Evolutionary conservation across 2,113 vertebrate species (phyloP).

Genomic region (Tenebrosternarchus preto): DNA sequence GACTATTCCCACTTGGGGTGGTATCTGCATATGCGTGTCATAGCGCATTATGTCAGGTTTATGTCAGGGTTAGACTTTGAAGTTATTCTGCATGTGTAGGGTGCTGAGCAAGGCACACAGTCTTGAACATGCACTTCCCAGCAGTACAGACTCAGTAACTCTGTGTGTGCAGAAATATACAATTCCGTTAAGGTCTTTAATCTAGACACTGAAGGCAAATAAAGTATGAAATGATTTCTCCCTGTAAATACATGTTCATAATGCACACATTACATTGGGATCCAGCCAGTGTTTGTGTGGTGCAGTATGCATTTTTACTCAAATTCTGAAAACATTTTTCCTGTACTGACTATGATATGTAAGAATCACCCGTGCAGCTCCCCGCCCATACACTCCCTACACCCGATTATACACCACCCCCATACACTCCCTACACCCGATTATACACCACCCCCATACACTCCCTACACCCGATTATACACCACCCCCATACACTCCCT

Average conservation of each 20-base stretch:
- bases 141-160: neutral
- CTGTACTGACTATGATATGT: neutral
- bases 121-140: conserved; percentile 7
- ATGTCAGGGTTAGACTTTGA: conserved; percentile 11
- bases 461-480: neutral
- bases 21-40: conserved; percentile 24
- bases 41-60: neutral
- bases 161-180: conserved; percentile 6
- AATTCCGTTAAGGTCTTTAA: conserved; percentile 53
- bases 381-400: too few relatives aligned
- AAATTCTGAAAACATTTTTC: neutral
- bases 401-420: too few relatives aligned
- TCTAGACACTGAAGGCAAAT: conserved; percentile 13
- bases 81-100: conserved; percentile 22
- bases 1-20: neutral
- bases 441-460: too few relatives aligned
- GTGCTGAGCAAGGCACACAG: neutral
- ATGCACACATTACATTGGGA: too few relatives aligned
- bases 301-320: neutral
- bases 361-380: too few relatives aligned
- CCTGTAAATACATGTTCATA: neutral
- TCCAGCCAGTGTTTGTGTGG: neutral
- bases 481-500: too few relatives aligned
- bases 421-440: too few relatives aligned
- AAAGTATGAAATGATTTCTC: too few relatives aligned